phyloP scores from a whole-genome alignment of 1,140 invertebrate species.

The Philaenus spumarius region DNA sequence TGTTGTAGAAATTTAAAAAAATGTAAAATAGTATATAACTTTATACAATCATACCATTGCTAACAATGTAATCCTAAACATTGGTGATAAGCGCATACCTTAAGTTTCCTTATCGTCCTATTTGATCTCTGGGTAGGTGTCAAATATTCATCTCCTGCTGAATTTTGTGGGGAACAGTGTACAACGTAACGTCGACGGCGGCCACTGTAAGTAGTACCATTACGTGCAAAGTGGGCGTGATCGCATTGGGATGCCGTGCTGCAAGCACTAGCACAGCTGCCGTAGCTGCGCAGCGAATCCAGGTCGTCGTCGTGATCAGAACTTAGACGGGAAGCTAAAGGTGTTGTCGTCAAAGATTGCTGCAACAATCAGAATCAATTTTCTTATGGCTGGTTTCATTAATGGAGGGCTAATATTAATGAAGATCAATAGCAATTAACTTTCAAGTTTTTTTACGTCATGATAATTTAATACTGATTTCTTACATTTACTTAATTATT shows the following conservation, averaged over 20 bases:
- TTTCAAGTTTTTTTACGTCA: no score
- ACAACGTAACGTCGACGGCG: slow-evolving; percentile 67
- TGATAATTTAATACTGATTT: no score
- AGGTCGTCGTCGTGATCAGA: slow-evolving; percentile 52
- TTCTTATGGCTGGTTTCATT: no score
- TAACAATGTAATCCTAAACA: no score
- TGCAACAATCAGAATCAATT: no score
- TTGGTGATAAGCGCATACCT: no score
- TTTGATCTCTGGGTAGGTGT: slow-evolving; percentile 79
- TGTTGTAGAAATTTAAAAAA: no score
- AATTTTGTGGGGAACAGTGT: slow-evolving; percentile 71
- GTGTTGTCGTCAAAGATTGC: slow-evolving; percentile 18
- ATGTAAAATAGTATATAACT: no score
- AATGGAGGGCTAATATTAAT: no score
- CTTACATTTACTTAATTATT: no score
- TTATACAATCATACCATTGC: no score
- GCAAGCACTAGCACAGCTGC: slow-evolving; percentile 54
- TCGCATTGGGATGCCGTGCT: slow-evolving; percentile 45
- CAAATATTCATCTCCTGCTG: slow-evolving; percentile 67
- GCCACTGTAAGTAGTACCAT: slow-evolving; percentile 67
- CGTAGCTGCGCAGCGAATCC: slow-evolving; percentile 67
- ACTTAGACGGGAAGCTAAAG: background rate
- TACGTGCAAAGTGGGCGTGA: slow-evolving; percentile 69
- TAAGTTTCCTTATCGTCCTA: slow-evolving; percentile 61
- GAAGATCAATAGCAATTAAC: no score